Evolutionary conservation across 2,888 invertebrate genomes (phyloP).

Genomic region (Habroteleia sp.): DNA sequence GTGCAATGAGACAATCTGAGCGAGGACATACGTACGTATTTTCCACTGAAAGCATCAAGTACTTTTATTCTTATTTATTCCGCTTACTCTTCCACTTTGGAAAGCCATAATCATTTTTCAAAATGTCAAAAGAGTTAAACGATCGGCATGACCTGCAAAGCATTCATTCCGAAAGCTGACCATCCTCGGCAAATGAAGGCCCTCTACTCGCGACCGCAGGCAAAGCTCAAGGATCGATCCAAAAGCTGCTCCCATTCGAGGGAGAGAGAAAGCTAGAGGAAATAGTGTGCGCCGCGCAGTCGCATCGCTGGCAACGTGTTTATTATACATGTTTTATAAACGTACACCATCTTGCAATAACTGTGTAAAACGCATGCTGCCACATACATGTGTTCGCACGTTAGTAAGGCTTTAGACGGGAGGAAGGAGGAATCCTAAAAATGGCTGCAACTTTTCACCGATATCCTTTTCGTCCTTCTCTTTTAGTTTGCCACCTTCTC

Average conservation of each 20-base stretch:
- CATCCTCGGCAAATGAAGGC: constrained; percentile 60
- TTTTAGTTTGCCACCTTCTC: constrained; percentile 51
- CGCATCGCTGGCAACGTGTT: constrained; percentile 66
- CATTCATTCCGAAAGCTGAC: constrained; percentile 58
- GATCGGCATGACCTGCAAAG: no score
- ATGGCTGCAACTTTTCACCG: constrained; percentile 67
- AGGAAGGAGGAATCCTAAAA: constrained; percentile 65
- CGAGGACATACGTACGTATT: no score
- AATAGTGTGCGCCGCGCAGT: constrained; percentile 48
- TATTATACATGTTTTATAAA: constrained; percentile 72
- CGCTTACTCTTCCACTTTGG: no score
- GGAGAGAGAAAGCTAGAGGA: constrained; percentile 38
- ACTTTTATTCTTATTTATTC: no score
- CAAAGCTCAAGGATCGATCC: constrained; percentile 70
- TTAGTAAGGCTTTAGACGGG: constrained; percentile 32
- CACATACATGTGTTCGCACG: constrained; percentile 63
- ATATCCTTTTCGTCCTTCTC: constrained; percentile 51
- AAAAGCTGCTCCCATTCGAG: constrained; percentile 60
- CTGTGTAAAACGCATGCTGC: constrained; percentile 53
- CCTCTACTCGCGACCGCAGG: constrained; percentile 66
- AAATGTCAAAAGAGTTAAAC: no score
- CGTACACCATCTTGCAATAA: constrained; percentile 56
- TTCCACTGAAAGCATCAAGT: no score
- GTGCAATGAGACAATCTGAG: no score
- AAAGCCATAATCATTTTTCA: no score